Conservation (phyloP, 2,113 vertebrate genomes). For the Indicator indicator region DNA sequence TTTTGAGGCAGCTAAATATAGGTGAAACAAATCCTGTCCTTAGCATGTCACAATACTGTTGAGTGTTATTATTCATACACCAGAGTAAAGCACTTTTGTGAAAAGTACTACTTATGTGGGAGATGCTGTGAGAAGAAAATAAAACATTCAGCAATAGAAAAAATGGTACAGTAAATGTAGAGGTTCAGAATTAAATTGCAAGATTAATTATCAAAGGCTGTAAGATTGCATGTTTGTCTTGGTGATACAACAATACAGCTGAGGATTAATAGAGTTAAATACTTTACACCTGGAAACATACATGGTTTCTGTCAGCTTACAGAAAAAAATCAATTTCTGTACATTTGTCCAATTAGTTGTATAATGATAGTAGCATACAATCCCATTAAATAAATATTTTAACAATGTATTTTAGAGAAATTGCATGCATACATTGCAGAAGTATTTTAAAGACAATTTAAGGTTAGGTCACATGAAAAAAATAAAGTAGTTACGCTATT, state of each 20-base stretch:
- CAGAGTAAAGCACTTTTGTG: not conserved
- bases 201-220: not conserved
- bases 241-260: not conserved
- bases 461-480: slow-evolving; percentile 26
- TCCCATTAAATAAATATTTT: slow-evolving; percentile 43
- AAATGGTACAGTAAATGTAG: not conserved
- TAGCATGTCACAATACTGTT: not conserved
- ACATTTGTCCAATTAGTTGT: slow-evolving; percentile 28
- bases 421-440: not conserved
- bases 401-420: slow-evolving; percentile 36
- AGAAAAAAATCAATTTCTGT: slow-evolving; percentile 32
- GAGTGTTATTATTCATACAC: not conserved
- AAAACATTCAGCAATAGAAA: not conserved
- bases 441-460: slow-evolving; percentile 20
- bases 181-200: slow-evolving; percentile 19
- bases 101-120: not conserved
- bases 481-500: slow-evolving; percentile 15
- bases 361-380: slow-evolving; percentile 12
- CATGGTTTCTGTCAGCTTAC: not conserved
- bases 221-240: not conserved
- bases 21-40: not conserved
- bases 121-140: not conserved
- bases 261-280: not conserved
- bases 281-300: slow-evolving; percentile 29
- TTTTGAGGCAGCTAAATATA: not conserved